These are phyloP conservation scores for Drosophila niveifrons DNA, from an alignment of 2,888 invertebrate species.

Conservation along the genomic window DNA sequence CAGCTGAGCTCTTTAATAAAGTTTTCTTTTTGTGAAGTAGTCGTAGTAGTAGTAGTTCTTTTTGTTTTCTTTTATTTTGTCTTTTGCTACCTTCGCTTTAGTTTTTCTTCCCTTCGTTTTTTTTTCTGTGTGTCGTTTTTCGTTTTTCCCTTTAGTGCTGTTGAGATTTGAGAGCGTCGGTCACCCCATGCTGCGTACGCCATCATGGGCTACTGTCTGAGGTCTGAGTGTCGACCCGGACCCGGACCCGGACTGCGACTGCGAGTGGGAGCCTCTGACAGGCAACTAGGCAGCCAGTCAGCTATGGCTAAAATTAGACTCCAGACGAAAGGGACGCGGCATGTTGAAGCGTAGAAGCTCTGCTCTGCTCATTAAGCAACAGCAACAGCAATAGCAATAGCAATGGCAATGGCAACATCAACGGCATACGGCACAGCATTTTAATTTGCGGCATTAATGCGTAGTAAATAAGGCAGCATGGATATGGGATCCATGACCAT, in stretches of 20 bases:
- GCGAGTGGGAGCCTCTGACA: slow-evolving; percentile 23
- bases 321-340: slow-evolving; percentile 58
- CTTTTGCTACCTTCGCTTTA: slow-evolving; percentile 32
- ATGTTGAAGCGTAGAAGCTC: slow-evolving; percentile 52
- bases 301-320: slow-evolving; percentile 73
- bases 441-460: slow-evolving; percentile 73
- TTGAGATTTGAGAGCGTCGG: slow-evolving; percentile 69
- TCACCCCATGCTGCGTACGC: slow-evolving; percentile 71
- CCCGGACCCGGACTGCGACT: slow-evolving; percentile 22
- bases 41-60: slow-evolving; percentile 19
- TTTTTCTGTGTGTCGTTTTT: slow-evolving; percentile 12
- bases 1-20: slow-evolving; percentile 72
- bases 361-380: slow-evolving; percentile 63
- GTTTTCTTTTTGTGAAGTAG: slow-evolving; percentile 45
- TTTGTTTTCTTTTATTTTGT: slow-evolving; percentile 51
- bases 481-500: slow-evolving; percentile 23
- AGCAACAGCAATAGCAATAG: slow-evolving; percentile 38
- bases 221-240: slow-evolving; percentile 43
- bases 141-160: slow-evolving; percentile 33
- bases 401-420: slow-evolving; percentile 46
- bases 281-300: slow-evolving; percentile 36
- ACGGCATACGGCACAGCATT: slow-evolving; percentile 66
- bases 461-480: slow-evolving; percentile 60
- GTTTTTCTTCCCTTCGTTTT: not conserved
- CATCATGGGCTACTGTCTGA: slow-evolving; percentile 47